These are phyloP conservation scores for Dexiosoma caninum DNA, from an alignment of 2,888 invertebrate species.

Conservation along the genomic window DNA sequence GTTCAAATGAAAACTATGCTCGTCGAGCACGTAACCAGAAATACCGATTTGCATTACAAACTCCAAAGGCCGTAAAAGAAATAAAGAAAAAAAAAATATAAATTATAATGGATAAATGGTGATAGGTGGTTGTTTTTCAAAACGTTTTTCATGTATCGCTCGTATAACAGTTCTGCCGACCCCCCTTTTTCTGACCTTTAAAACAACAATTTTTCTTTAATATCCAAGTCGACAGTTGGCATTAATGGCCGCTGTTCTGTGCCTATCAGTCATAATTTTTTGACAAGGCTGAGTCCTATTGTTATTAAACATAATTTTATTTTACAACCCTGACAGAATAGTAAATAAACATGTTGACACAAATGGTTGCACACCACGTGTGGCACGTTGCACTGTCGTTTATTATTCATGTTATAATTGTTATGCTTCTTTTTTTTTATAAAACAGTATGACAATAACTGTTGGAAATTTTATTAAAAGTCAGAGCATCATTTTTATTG, in stretches of 20 bases:
- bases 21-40: constrained; percentile 6
- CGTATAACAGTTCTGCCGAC: not conserved
- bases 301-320: not conserved
- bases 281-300: not conserved
- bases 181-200: not conserved
- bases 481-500: no score
- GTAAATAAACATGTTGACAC: not conserved
- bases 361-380: not conserved
- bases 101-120: not conserved
- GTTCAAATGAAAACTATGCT: not conserved
- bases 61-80: constrained; percentile 45
- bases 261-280: not conserved
- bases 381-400: not conserved
- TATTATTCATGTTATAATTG: not conserved
- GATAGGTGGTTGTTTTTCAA: not conserved
- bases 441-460: constrained; percentile 21
- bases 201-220: not conserved
- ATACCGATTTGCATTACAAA: not conserved
- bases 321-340: not conserved
- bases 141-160: not conserved
- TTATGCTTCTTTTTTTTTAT: constrained; percentile 6
- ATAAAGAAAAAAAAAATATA: constrained; percentile 4
- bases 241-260: not conserved
- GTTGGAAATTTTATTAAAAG: no score
- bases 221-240: not conserved